These are phyloP conservation scores for Lacerta bilineata DNA, from an alignment of 2,797 vertebrate species.

Conservation along the genomic window DNA sequence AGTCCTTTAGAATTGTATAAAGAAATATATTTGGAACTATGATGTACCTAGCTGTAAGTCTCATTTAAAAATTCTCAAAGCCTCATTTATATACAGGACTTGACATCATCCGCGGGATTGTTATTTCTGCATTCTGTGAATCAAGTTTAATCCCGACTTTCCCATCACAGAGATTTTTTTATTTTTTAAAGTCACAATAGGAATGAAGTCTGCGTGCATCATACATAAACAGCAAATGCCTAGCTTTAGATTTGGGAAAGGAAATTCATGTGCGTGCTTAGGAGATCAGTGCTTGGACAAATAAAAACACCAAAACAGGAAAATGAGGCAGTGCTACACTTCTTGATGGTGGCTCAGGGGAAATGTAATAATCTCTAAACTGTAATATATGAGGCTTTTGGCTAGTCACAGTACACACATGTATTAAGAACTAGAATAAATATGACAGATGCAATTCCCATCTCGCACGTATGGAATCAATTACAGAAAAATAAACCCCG, in stretches of 20 bases:
- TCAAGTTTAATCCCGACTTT: slow-evolving; percentile 32
- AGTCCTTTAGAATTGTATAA: not conserved
- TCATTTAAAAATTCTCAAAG: not conserved
- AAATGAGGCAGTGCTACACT: slow-evolving; percentile 29
- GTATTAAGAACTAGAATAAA: not conserved
- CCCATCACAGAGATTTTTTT: slow-evolving; percentile 59
- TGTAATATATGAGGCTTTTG: slow-evolving; percentile 46
- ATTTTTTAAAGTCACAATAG: slow-evolving; percentile 41
- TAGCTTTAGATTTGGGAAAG: slow-evolving; percentile 66
- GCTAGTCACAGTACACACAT: slow-evolving; percentile 35
- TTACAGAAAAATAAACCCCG: not conserved
- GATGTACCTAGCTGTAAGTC: not conserved
- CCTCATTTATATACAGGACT: not conserved
- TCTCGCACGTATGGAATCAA: not conserved
- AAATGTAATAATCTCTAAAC: not conserved
- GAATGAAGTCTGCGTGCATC: slow-evolving; percentile 57
- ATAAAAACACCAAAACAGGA: slow-evolving; percentile 67
- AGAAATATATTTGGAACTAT: not conserved
- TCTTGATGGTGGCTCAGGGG: slow-evolving; percentile 31
- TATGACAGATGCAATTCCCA: slow-evolving; percentile 7
- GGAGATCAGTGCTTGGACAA: slow-evolving; percentile 62
- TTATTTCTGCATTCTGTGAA: slow-evolving; percentile 24
- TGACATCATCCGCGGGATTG: not conserved
- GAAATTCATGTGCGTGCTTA: slow-evolving; percentile 66
- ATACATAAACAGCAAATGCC: slow-evolving; percentile 63